phyloP scores from a whole-genome alignment of 92 coral and sea anemone species.

The Paramuricea clavata region DNA sequence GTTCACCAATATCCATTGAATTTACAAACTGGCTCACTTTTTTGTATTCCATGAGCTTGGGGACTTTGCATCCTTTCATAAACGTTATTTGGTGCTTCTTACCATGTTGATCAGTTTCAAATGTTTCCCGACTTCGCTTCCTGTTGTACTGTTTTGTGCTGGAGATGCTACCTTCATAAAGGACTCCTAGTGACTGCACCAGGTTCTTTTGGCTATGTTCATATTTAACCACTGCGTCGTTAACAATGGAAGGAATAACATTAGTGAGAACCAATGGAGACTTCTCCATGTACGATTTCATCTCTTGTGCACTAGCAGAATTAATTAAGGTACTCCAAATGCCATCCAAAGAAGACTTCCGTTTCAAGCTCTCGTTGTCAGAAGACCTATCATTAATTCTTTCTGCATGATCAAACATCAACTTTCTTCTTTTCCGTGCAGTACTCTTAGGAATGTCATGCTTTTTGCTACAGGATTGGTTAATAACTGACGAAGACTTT shows the following conservation, averaged over 20 bases:
- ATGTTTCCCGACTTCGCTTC: not conserved
- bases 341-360: slow-evolving; percentile 18
- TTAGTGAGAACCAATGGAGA: slow-evolving; percentile 15
- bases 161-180: not conserved
- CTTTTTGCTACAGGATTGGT: not conserved
- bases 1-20: slow-evolving; percentile 47
- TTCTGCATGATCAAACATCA: slow-evolving; percentile 2
- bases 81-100: not conserved
- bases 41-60: slow-evolving; percentile 49
- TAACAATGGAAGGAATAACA: slow-evolving; percentile 4
- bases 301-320: slow-evolving; percentile 11
- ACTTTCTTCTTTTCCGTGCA: slow-evolving; percentile 4
- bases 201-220: slow-evolving; percentile 19
- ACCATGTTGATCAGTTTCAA: not conserved
- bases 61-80: slow-evolving; percentile 42
- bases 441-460: not conserved
- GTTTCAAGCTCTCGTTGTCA: slow-evolving; percentile 5
- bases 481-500: slow-evolving; percentile 3
- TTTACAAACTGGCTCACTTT: slow-evolving; percentile 39
- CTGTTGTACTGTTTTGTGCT: slow-evolving; percentile 13
- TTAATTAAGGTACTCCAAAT: not conserved
- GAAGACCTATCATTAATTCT: not conserved
- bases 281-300: not conserved
- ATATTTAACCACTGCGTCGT: slow-evolving; percentile 3
- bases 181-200: slow-evolving; percentile 11